Conservation (phyloP, 2,888 invertebrate genomes). For the Platynereis dumerilii region DNA sequence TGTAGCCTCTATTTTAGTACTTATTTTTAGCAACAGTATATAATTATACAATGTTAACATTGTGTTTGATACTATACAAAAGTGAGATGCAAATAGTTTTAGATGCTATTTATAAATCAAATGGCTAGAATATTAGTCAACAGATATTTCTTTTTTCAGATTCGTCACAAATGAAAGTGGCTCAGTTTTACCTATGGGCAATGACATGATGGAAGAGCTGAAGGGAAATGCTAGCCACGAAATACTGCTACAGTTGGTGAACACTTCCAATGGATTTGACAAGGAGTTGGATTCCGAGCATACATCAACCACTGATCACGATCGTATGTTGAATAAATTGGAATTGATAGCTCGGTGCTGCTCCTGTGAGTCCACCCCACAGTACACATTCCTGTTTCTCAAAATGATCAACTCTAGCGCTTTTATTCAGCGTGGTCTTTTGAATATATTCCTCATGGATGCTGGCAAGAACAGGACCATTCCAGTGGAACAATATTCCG, state of each 20-base stretch:
- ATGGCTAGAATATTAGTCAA: no score
- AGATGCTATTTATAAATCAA: no score
- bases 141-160: no score
- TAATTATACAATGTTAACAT: no score
- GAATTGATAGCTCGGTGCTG: neutral
- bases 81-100: no score
- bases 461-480: no score
- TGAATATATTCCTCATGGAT: neutral
- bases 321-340: neutral
- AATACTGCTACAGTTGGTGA: neutral
- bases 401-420: neutral
- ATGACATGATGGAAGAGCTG: neutral
- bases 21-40: no score
- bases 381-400: neutral
- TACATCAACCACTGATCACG: neutral
- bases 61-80: no score
- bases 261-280: neutral
- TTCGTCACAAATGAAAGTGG: no score
- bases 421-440: neutral
- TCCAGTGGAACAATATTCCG: no score
- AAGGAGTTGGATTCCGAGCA: neutral
- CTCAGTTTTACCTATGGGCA: conserved; percentile 1
- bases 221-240: neutral
- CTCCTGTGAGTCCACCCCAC: neutral
- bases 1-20: no score